A percentile compares a stretch with the other conserved stretches of the same genome.
phyloP scores from a whole-genome alignment of 2,888 invertebrate genomes.

The Ecdyonurus torrentis region DNA sequence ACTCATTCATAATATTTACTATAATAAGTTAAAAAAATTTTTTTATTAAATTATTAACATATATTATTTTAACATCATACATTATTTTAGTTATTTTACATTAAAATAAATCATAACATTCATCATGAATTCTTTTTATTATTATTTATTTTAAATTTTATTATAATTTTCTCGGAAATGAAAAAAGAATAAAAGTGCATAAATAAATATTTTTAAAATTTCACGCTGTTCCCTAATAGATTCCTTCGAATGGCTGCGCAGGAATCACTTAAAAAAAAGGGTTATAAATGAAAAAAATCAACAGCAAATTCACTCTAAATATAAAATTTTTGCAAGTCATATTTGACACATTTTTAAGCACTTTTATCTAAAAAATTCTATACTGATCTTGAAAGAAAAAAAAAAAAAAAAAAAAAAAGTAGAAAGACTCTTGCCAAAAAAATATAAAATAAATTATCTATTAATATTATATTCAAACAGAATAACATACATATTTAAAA shows the following conservation, averaged over 20 bases:
- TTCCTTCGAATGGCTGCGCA: not conserved
- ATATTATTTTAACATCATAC: too few relatives aligned
- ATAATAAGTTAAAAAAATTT: too few relatives aligned
- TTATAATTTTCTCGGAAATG: not conserved
- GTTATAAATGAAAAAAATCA: not conserved
- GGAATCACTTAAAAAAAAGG: not conserved
- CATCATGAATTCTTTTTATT: too few relatives aligned
- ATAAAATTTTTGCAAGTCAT: not conserved
- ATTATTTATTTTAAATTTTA: too few relatives aligned
- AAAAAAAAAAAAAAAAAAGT: not conserved
- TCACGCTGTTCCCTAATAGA: not conserved
- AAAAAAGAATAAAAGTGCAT: not conserved
- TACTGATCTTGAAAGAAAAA: not conserved
- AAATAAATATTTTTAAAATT: not conserved
- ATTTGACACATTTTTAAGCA: not conserved
- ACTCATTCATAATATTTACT: too few relatives aligned
- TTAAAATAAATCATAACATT: too few relatives aligned
- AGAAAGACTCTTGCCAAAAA: slow-evolving; percentile 1
- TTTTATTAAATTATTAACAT: too few relatives aligned
- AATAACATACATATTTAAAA: too few relatives aligned
- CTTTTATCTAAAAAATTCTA: not conserved
- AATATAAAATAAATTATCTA: not conserved
- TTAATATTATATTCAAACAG: not conserved
- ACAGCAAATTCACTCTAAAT: not conserved
- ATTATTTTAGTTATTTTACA: too few relatives aligned